Percentiles rank a stretch among this genome's conserved stretches.
Evolutionary conservation across 2,888 invertebrate genomes (phyloP).

Genomic region (Endotricha flammealis): DNA sequence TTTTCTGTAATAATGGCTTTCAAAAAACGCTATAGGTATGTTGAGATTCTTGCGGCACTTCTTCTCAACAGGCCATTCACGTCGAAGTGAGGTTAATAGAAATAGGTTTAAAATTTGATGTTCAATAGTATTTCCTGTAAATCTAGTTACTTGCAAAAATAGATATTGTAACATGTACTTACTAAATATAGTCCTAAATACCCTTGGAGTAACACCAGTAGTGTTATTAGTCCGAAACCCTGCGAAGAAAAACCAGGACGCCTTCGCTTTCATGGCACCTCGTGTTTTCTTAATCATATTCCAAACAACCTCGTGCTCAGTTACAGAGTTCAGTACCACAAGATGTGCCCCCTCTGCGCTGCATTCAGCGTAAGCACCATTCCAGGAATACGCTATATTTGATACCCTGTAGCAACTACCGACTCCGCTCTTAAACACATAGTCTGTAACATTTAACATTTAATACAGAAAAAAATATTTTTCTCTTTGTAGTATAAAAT

Average conservation of each 20-base stretch:
- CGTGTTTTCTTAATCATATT: slow-evolving; percentile 26
- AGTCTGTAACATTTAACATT: slow-evolving; percentile 30
- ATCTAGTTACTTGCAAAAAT: neutral
- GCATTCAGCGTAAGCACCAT: slow-evolving; percentile 48
- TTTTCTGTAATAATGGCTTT: too few species aligned
- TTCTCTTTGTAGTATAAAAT: too few species aligned
- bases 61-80: too few species aligned
- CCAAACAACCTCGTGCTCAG: slow-evolving; percentile 35
- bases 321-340: slow-evolving; percentile 43
- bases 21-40: too few species aligned
- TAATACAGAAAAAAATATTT: neutral
- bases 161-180: slow-evolving; percentile 27
- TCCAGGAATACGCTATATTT: slow-evolving; percentile 36
- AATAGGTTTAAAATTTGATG: too few species aligned
- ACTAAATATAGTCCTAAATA: slow-evolving; percentile 55
- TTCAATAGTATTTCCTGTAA: too few species aligned
- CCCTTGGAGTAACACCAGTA: slow-evolving; percentile 24
- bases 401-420: slow-evolving; percentile 54
- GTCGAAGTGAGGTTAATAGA: too few species aligned
- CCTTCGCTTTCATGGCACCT: slow-evolving; percentile 6
- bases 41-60: too few species aligned
- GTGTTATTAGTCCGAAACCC: slow-evolving; percentile 42
- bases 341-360: slow-evolving; percentile 43
- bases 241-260: slow-evolving; percentile 40
- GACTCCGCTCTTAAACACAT: slow-evolving; percentile 31